Evolutionary conservation across 2,888 invertebrate species (phyloP), one percentile per base, ranked within the genome.

Genomic region (Brassicogethes aeneus): DNA sequence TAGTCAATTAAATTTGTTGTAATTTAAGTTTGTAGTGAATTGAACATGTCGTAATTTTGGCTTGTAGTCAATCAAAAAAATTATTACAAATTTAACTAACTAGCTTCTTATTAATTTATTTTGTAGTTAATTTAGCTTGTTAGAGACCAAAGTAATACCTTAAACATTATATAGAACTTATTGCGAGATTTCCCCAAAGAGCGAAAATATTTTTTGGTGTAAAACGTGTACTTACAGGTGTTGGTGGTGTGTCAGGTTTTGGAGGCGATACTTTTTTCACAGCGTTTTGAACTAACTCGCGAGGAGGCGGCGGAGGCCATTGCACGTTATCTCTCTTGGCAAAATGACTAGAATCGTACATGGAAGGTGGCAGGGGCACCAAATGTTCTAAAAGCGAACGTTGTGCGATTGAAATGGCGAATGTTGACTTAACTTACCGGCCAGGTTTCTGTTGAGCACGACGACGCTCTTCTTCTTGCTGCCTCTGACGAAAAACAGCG

Each of bases 401-500:
- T 15, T 16, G 3, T 17, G 36, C 2, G 15, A 31, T 35, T 14
- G 32, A 7, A n/a, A 32, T 31, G 7, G 35, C 8, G 23, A 35
- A 36, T 36, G 15, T 5, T 7, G 10, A 23, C 5, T 5, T 10
- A 23, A 23, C 60, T 51, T 57, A 73, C 73, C 66, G 43, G 67
- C 58, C 37, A 75, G 59, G 48, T 70, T 70, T 42, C 65, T 70
- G 52, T 74, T 75, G 7, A 77, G 63, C 13, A 69, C 63, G 17
- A 65, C 57, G 34, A 49, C 51, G 10, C 70, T 58, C 40, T 70
- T 72, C 44, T 72, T 59, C 44, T 68, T 66, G 30, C 54, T 52
- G 5, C 58, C 57, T 30, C 54, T 52, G n/a, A 65, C 46, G 31
- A 63, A 59, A 41, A 68, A 53, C 37, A 68, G 50, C 44, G 64